Evolutionary conservation across 2,797 vertebrate species (phyloP).

Genomic region (Cuculus canorus): DNA sequence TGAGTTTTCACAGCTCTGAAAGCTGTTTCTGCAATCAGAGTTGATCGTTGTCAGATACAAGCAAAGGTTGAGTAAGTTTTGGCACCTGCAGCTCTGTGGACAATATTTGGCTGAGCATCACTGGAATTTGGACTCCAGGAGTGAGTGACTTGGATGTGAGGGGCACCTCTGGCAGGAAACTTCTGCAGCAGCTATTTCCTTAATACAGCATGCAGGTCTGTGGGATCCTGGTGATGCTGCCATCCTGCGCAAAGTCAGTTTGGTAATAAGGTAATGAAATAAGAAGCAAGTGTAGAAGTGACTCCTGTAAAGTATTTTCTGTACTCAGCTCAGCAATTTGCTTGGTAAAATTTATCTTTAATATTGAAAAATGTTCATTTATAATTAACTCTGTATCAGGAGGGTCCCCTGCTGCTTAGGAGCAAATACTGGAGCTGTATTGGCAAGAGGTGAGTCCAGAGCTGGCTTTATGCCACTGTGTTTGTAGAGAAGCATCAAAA

Average conservation of each 20-base stretch:
- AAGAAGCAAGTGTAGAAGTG: background rate
- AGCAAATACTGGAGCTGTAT: background rate
- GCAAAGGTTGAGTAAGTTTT: background rate
- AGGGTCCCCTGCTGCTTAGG: background rate
- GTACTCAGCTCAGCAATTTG: background rate
- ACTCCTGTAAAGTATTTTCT: background rate
- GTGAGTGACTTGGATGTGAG: background rate
- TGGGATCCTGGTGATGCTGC: background rate
- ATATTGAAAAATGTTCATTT: background rate
- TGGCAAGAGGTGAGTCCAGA: background rate
- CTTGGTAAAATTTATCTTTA: background rate
- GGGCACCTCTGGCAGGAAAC: background rate
- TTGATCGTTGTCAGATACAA: background rate
- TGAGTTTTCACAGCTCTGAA: background rate
- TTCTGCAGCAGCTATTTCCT: background rate
- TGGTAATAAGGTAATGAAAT: background rate
- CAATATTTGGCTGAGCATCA: background rate
- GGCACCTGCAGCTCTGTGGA: background rate
- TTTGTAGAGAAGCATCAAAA: background rate
- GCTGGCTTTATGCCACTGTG: background rate
- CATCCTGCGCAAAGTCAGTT: background rate
- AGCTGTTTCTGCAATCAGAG: background rate
- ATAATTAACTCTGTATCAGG: background rate
- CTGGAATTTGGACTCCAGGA: background rate
- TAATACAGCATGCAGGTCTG: rapidly evolving